Conservation (phyloP, 2,888 invertebrate species). For the Caenorhabditis drosophilae region DNA sequence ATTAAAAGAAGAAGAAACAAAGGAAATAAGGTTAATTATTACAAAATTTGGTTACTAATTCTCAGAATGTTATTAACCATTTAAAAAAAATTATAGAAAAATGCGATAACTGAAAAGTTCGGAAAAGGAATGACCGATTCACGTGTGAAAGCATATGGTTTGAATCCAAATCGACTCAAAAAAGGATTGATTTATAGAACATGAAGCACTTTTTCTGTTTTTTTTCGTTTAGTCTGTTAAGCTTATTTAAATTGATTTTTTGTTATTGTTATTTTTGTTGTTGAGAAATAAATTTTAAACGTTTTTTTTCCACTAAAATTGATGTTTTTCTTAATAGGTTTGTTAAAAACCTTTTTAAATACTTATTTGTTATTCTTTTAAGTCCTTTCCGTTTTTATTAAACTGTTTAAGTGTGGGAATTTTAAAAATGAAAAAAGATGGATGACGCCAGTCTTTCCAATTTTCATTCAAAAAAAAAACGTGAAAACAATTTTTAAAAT, state of each 20-base stretch:
- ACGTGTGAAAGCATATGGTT: slow-evolving; percentile 86
- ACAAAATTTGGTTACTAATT: not conserved
- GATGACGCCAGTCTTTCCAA: no score
- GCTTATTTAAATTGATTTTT: no score
- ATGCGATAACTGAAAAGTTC: slow-evolving; percentile 22
- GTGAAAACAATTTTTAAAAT: no score
- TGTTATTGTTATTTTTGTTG: slow-evolving; percentile 3
- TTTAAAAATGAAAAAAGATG: no score
- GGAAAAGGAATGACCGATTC: slow-evolving; percentile 74
- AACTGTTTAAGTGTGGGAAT: no score
- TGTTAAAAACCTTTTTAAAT: not conserved
- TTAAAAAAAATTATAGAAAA: slow-evolving; percentile 28
- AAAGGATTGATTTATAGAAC: slow-evolving; percentile 73
- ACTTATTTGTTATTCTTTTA: no score
- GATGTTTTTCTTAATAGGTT: slow-evolving; percentile 5
- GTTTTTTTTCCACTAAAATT: slow-evolving; percentile 10
- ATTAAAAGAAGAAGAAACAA: slow-evolving; percentile 4
- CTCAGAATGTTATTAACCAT: not conserved
- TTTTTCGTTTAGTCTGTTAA: not conserved
- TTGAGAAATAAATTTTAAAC: slow-evolving; percentile 3
- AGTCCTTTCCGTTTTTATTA: no score
- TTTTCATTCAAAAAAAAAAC: no score
- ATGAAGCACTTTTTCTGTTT: not conserved
- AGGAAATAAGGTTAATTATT: not conserved
- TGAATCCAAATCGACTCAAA: slow-evolving; percentile 87